Conservation (phyloP, 2,888 invertebrate genomes). For the Timema podura region DNA sequence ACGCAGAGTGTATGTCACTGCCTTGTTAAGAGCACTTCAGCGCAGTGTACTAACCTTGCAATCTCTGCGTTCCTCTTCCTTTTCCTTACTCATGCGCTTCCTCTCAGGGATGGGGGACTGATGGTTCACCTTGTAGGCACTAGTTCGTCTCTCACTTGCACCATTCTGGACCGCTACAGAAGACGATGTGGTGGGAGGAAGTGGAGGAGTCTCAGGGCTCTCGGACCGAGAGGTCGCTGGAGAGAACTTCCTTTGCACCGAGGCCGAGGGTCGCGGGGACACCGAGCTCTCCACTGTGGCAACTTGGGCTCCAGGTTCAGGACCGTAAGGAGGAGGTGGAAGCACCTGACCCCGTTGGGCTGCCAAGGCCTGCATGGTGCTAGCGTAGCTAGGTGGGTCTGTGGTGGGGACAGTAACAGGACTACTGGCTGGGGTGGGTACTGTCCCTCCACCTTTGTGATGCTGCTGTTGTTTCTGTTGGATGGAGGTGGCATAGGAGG, state of each 20-base stretch:
- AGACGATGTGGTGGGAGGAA: constrained; percentile 56
- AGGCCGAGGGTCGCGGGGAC: constrained; percentile 48
- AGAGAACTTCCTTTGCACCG: constrained; percentile 63
- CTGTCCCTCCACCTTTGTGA: constrained; percentile 41
- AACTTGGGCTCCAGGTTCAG: constrained; percentile 41
- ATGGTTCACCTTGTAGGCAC: constrained; percentile 75
- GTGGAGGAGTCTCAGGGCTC: constrained; percentile 51
- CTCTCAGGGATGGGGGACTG: constrained; percentile 94
- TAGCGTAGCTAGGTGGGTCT: constrained; percentile 89
- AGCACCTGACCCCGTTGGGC: constrained; percentile 59
- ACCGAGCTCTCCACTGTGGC: constrained; percentile 48
- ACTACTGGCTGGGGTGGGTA: constrained; percentile 45
- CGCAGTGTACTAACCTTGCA: constrained; percentile 52
- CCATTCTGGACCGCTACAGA: constrained; percentile 50
- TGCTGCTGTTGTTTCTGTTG: constrained; percentile 62
- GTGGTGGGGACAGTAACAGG: constrained; percentile 65
- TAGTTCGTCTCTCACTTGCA: constrained; percentile 34
- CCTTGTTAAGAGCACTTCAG: too few relatives aligned
- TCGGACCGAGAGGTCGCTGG: constrained; percentile 51
- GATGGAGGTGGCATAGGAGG: constrained; percentile 76
- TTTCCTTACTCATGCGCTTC: constrained; percentile 84
- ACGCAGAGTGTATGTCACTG: too few relatives aligned
- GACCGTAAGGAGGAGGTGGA: constrained; percentile 65
- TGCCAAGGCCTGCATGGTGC: constrained; percentile 79
- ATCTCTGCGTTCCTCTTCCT: constrained; percentile 83